A percentile compares a stretch with the other conserved stretches of the same genome.
Evolutionary conservation across 2,797 vertebrate genomes (phyloP).

Genomic region (Petrocephalus schoutedeni): DNA sequence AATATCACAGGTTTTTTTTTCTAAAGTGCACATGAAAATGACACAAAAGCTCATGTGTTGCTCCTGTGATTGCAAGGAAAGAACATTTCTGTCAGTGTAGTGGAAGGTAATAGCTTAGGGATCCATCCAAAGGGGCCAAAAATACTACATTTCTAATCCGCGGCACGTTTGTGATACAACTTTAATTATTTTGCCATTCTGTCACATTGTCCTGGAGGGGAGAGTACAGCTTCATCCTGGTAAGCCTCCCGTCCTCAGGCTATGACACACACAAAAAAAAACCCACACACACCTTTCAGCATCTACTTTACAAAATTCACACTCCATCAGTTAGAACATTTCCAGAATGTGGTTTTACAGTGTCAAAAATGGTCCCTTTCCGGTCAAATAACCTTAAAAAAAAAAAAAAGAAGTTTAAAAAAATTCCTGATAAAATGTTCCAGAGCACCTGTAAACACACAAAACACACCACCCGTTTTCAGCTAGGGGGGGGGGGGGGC

Average conservation of each 20-base stretch:
- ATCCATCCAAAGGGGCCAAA: background rate
- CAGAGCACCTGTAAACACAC: constrained; percentile 15
- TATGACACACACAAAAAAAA: background rate
- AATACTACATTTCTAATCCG: background rate
- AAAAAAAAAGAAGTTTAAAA: background rate
- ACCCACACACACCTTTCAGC: background rate
- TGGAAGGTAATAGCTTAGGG: background rate
- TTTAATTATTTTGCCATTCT: background rate
- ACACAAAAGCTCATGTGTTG: background rate
- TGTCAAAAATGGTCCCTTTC: constrained; percentile 16
- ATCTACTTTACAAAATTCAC: background rate
- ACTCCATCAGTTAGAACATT: background rate
- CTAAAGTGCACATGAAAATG: constrained; percentile 17
- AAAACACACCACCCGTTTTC: background rate
- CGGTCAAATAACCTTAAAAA: background rate
- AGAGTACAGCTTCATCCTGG: background rate
- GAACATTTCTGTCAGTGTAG: background rate
- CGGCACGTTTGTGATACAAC: background rate
- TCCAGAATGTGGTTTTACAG: background rate
- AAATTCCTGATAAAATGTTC: constrained; percentile 8
- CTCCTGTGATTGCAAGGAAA: background rate
- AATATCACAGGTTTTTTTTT: background rate
- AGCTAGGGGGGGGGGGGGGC: background rate
- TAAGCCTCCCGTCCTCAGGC: background rate
- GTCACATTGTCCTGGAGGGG: background rate